These are phyloP conservation scores for Dipodomys merriami DNA, from an alignment of 2,113 vertebrate genomes.

Conservation along the genomic window DNA sequence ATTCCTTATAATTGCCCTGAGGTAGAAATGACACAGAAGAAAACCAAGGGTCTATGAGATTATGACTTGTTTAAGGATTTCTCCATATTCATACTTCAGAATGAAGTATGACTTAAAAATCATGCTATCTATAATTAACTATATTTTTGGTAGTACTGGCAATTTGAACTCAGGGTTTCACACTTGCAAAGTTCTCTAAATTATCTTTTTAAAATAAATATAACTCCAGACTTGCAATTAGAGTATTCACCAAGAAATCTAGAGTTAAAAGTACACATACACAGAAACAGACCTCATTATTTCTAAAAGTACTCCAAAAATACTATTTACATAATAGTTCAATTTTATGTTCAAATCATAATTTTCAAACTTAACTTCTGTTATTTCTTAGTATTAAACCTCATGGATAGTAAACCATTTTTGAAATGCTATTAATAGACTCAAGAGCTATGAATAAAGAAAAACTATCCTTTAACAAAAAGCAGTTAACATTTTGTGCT, in stretches of 20 bases:
- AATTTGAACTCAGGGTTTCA: no score
- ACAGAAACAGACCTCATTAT: constrained; percentile 30
- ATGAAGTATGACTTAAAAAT: neutral
- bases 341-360: constrained; percentile 15
- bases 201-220: constrained; percentile 35
- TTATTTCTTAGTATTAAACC: constrained; percentile 55
- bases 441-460: neutral
- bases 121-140: no score
- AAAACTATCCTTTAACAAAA: constrained; percentile 43
- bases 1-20: constrained; percentile 21
- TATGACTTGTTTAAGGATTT: neutral
- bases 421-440: neutral
- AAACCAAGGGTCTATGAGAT: constrained; percentile 47
- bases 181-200: neutral
- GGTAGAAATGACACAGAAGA: constrained; percentile 40
- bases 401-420: constrained; percentile 1
- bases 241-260: constrained; percentile 46
- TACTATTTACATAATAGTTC: neutral
- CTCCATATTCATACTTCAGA: constrained; percentile 39
- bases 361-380: constrained; percentile 44
- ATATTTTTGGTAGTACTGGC: no score
- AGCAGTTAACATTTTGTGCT: constrained; percentile 26
- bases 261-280: neutral
- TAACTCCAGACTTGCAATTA: constrained; percentile 35
- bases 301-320: constrained; percentile 53